Evolutionary conservation across 2,113 vertebrate genomes (phyloP).

Genomic region (Passer domesticus): DNA sequence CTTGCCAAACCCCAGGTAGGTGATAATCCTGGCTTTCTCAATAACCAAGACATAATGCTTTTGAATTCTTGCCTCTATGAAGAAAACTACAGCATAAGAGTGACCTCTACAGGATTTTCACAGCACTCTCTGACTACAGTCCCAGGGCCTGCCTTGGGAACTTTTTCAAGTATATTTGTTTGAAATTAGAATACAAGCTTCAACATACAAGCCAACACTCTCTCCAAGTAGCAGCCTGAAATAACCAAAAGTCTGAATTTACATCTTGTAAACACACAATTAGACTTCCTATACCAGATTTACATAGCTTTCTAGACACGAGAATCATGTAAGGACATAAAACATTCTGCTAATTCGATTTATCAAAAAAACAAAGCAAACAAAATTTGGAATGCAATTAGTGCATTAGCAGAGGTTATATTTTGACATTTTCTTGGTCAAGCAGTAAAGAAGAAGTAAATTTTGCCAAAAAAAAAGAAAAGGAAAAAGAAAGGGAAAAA

Average conservation of each 20-base stretch:
- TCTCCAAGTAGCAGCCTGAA: neutral
- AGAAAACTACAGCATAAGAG: neutral
- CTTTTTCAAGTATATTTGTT: neutral
- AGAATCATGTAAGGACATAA: neutral
- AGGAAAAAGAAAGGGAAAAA: neutral
- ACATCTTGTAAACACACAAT: neutral
- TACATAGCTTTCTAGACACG: neutral
- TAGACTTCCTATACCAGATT: neutral
- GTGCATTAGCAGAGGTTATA: neutral
- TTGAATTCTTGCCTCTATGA: fast-evolving
- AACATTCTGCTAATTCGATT: neutral
- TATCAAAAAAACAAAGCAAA: neutral
- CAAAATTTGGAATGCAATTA: neutral
- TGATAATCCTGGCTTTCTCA: neutral
- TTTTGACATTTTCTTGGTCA: neutral
- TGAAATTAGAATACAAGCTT: neutral
- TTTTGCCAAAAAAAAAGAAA: neutral
- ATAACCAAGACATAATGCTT: fast-evolving
- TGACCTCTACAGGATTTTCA: constrained; percentile 52
- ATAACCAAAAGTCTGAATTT: neutral
- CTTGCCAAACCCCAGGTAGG: neutral
- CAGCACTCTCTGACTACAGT: fast-evolving
- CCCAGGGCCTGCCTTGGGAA: neutral
- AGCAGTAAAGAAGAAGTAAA: neutral
- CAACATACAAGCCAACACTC: neutral